Conservation (phyloP, 2,888 invertebrate genomes). For the Scaptomyza polygonia region DNA sequence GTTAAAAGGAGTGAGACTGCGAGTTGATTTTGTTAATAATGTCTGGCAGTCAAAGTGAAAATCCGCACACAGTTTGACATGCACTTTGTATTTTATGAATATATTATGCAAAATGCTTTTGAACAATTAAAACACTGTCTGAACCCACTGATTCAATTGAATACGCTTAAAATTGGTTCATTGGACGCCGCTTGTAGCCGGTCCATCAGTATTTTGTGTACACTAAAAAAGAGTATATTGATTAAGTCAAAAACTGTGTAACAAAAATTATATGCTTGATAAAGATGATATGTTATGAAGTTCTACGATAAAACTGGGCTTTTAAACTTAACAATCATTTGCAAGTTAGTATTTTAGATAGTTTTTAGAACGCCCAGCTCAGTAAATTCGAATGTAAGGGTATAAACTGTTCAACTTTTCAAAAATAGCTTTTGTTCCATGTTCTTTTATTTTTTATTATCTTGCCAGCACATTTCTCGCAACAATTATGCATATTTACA, state of each 20-base stretch:
- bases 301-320: neutral
- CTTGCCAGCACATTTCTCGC: conserved; percentile 42
- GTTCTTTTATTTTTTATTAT: conserved; percentile 5
- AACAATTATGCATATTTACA: conserved; percentile 78
- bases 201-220: conserved; percentile 21
- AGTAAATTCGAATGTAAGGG: neutral
- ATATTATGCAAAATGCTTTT: conserved; percentile 64
- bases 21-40: neutral
- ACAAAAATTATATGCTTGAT: neutral
- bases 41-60: neutral
- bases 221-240: neutral
- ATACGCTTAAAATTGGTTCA: conserved; percentile 23
- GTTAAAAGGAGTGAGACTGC: neutral
- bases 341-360: no score
- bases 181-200: conserved; percentile 6
- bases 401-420: neutral
- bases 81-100: conserved; percentile 1
- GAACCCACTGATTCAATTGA: conserved; percentile 66
- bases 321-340: no score
- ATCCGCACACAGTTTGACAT: neutral
- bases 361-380: neutral
- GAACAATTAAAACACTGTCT: conserved; percentile 57
- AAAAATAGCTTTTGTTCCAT: neutral
- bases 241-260: neutral
- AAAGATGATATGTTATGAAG: neutral